Base-by-base conservation (phyloP, 1,140 invertebrate species). In the Drosophila nasuta region DNA sequence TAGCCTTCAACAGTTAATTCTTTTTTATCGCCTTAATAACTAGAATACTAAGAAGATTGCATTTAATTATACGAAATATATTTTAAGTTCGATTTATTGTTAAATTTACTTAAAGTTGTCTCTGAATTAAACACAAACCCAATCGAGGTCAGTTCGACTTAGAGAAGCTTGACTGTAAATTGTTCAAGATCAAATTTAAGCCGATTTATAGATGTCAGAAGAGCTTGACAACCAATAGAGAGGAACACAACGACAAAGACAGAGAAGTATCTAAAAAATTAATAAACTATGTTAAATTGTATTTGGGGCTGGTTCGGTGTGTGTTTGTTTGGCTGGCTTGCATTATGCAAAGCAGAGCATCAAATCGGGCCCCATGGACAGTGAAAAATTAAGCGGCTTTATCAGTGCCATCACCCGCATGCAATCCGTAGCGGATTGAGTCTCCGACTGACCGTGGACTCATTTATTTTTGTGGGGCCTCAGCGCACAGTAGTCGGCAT, bases 351-450 rank as follows among this genome's bases (percentile, higher is more conserved):
- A 87, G 77, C 73, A 80, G 62, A 54, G 52, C 59, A 75, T 5
- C 78, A 65, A 70, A 67, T 67, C 33, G 71, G 48, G 63, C 70
- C 64, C 65, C 57, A 54, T 60, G 67, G 81, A 65, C 81, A 71
- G 74, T 83, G 85, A 88, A 81, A 83, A 81, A 89, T 89, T 75
- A 89, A 88, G 81, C 85, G 67, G 81, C 81, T 89, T 88, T 88
- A 83, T 87, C 83, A 82, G 82, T 79, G 68, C 83, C 82, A 87
- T 87, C 82, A 87, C 82, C 82, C 82, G 82, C 82, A 87, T 87
- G 74, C 75, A 17, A 28, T 13, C 56, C 38, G 60, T 60, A 41
- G 15, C 15, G 60, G 43, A 48, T 46, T n/a, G 35, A 6, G 59
- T 45, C 58, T 48, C 67, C 33, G 65, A 57, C 81, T 82, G 82